phyloP scores from a whole-genome alignment of 1,140 invertebrate genomes.

The Conus ventricosus region DNA sequence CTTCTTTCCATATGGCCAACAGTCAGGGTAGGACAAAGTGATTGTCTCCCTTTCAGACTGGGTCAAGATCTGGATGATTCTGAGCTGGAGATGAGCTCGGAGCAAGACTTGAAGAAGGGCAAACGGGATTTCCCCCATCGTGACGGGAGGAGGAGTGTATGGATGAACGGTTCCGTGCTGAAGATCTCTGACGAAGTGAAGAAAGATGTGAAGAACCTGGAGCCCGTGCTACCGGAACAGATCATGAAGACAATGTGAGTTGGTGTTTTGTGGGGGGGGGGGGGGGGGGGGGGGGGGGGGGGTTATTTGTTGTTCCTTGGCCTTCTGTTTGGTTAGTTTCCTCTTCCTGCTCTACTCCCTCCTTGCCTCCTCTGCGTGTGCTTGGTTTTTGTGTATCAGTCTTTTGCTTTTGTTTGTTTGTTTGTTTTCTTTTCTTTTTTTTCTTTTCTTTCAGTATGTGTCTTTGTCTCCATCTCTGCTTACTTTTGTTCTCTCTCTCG shows the following conservation, averaged over 20 bases:
- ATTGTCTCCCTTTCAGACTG: neutral
- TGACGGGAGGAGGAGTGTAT: neutral
- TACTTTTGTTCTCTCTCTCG: neutral
- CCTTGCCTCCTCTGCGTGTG: neutral
- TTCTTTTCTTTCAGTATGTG: neutral
- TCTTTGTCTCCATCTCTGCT: neutral
- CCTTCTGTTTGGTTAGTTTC: neutral
- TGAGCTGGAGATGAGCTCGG: neutral
- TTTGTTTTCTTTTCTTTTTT: no score
- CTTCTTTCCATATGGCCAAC: neutral
- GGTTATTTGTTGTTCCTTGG: neutral
- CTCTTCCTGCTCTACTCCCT: neutral
- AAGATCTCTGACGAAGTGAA: neutral
- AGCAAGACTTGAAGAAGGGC: neutral
- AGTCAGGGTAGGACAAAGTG: no score
- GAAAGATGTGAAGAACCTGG: neutral
- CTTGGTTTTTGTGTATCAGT: no score
- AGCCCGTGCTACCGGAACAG: conserved; percentile 14
- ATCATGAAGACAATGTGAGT: conserved; percentile 30
- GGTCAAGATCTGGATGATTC: neutral
- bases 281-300: no score
- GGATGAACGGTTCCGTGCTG: neutral
- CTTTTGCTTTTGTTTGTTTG: neutral
- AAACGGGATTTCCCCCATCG: neutral
- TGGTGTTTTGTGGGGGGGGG: neutral